These are phyloP conservation scores for Abramis brama DNA, from an alignment of 2,113 vertebrate genomes.

Conservation along the genomic window DNA sequence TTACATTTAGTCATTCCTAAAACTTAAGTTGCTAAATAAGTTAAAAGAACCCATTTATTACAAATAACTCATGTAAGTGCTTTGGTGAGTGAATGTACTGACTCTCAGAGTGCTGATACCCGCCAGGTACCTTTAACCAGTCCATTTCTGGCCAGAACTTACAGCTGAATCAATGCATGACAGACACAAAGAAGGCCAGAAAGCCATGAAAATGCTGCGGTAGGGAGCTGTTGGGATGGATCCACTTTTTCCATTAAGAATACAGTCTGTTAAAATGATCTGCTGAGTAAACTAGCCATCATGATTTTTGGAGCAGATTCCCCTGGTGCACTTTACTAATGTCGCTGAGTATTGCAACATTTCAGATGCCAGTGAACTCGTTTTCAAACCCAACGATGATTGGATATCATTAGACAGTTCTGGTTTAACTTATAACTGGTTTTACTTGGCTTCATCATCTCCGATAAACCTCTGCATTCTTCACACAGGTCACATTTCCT, in stretches of 20 bases:
- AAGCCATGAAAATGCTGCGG: conserved; percentile 5
- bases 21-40: neutral
- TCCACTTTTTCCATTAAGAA: conserved; percentile 74
- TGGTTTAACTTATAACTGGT: neutral
- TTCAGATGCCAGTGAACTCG: conserved; percentile 7
- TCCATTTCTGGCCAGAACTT: conserved; percentile 56
- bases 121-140: conserved; percentile 38
- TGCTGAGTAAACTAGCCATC: conserved; percentile 72
- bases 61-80: neutral
- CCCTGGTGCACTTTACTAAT: conserved; percentile 38
- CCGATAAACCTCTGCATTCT: neutral
- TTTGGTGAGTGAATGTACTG: neutral
- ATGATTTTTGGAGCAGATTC: conserved; percentile 59
- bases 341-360: conserved; percentile 34
- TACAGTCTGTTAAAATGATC: conserved; percentile 66
- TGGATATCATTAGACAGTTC: neutral
- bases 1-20: neutral
- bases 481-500: neutral
- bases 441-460: neutral
- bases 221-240: conserved; percentile 63
- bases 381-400: neutral
- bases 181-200: conserved; percentile 31
- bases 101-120: neutral
- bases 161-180: conserved; percentile 60
- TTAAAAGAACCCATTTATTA: neutral